phyloP scores from a whole-genome alignment of 2,888 invertebrate species.

The Andrena bucephala region DNA sequence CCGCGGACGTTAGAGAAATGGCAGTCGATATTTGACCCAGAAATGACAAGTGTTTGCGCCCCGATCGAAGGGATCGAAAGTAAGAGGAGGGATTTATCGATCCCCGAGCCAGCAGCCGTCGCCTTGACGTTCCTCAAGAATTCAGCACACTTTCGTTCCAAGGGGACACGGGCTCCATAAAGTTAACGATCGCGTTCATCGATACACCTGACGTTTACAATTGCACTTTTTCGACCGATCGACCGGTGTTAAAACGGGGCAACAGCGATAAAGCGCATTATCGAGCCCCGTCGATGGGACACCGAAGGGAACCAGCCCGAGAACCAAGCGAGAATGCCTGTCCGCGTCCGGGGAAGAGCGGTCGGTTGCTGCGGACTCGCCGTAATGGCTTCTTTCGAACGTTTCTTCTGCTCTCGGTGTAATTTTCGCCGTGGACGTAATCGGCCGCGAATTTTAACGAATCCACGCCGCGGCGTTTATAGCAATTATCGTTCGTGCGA shows the following conservation, averaged over 20 bases:
- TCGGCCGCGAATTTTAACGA: constrained; percentile 42
- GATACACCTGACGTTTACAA: constrained; percentile 53
- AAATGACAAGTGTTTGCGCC: not conserved
- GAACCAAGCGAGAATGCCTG: constrained; percentile 17
- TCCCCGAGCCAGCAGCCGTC: not conserved
- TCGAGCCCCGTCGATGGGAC: constrained; percentile 43
- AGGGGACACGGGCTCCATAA: constrained; percentile 19
- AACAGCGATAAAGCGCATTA: constrained; percentile 62
- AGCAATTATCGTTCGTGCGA: constrained; percentile 51
- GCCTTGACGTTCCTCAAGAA: constrained; percentile 1
- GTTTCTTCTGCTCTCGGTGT: constrained; percentile 39
- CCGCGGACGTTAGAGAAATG: too few species aligned
- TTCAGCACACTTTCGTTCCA: constrained; percentile 25
- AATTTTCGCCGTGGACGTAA: constrained; percentile 38
- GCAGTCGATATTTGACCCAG: not conserved
- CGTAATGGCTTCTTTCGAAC: constrained; percentile 49
- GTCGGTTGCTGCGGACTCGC: constrained; percentile 28
- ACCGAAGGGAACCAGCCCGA: constrained; percentile 24
- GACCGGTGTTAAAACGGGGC: constrained; percentile 43
- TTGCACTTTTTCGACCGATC: constrained; percentile 50
- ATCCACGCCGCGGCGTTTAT: constrained; percentile 51
- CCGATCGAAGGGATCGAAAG: not conserved
- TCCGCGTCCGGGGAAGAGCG: not conserved
- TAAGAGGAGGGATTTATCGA: constrained; percentile 16
- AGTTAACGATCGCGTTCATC: constrained; percentile 50